Percentiles rank a stretch among this genome's conserved stretches.
Conservation (phyloP, 2,797 vertebrate genomes). For the Allobates femoralis region DNA sequence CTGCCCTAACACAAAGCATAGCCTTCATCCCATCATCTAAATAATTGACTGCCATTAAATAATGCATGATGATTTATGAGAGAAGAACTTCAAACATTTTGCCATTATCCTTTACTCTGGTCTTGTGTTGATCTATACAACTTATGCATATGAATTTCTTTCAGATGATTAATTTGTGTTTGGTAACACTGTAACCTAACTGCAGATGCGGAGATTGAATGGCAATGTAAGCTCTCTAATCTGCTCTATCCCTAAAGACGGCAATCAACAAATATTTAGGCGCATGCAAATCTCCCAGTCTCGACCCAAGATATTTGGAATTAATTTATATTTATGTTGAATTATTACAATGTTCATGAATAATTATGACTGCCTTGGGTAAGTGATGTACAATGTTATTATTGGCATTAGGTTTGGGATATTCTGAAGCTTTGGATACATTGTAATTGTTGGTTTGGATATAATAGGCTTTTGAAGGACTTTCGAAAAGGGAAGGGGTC, state of each 20-base stretch:
- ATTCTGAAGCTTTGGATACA: background rate
- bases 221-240: conserved; percentile 58
- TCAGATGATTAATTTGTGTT: conserved; percentile 49
- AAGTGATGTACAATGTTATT: background rate
- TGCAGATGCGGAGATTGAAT: conserved; percentile 43
- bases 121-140: conserved; percentile 46
- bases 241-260: conserved; percentile 53
- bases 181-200: conserved; percentile 53
- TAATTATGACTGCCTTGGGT: background rate
- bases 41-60: conserved; percentile 56
- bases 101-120: conserved; percentile 41
- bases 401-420: background rate
- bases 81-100: conserved; percentile 53
- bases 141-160: conserved; percentile 58
- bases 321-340: conserved; percentile 33
- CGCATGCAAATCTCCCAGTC: conserved; percentile 43
- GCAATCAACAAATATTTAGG: conserved; percentile 58
- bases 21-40: conserved; percentile 9
- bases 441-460: background rate
- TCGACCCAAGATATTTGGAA: conserved; percentile 9
- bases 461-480: background rate
- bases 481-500: background rate
- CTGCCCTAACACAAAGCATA: conserved; percentile 28
- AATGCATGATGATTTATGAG: conserved; percentile 51
- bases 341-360: background rate